Percentiles rank a stretch among this genome's conserved stretches.
These are phyloP conservation scores for Phenganax subtilis DNA, from an alignment of 92 coral and sea anemone genomes.

Conservation along the genomic window DNA sequence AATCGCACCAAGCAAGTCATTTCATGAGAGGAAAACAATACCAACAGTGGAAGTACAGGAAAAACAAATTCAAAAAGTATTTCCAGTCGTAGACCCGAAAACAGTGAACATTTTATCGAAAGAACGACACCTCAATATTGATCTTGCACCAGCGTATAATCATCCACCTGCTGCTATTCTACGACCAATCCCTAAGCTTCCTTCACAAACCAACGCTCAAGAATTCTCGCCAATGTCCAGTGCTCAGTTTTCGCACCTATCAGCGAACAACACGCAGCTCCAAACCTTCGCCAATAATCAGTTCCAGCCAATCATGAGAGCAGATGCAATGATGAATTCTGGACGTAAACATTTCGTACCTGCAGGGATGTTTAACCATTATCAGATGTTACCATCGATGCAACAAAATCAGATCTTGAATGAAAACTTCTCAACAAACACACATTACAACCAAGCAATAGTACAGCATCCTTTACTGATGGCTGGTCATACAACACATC, in stretches of 20 bases:
- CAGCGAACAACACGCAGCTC: slow-evolving; percentile 29
- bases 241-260: slow-evolving; percentile 19
- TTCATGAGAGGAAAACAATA: slow-evolving; percentile 83
- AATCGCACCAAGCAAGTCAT: slow-evolving; percentile 70
- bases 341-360: slow-evolving; percentile 21
- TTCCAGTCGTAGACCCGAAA: not conserved
- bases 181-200: slow-evolving; percentile 17
- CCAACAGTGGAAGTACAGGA: slow-evolving; percentile 56
- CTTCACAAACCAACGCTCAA: slow-evolving; percentile 16
- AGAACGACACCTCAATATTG: slow-evolving; percentile 19
- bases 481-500: slow-evolving; percentile 16
- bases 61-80: not conserved
- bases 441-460: slow-evolving; percentile 30
- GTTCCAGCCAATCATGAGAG: slow-evolving; percentile 23
- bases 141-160: slow-evolving; percentile 13
- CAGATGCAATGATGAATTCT: slow-evolving; percentile 5
- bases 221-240: slow-evolving; percentile 7
- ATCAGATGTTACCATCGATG: slow-evolving; percentile 9
- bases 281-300: slow-evolving; percentile 6
- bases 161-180: not conserved
- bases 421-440: slow-evolving; percentile 27
- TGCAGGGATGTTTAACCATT: not conserved
- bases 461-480: slow-evolving; percentile 20
- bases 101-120: slow-evolving; percentile 1
- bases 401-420: slow-evolving; percentile 4